Percentiles rank a stretch among this genome's conserved stretches.
Evolutionary conservation across 2,888 invertebrate genomes (phyloP).

Genomic region (Melanophora roralis): DNA sequence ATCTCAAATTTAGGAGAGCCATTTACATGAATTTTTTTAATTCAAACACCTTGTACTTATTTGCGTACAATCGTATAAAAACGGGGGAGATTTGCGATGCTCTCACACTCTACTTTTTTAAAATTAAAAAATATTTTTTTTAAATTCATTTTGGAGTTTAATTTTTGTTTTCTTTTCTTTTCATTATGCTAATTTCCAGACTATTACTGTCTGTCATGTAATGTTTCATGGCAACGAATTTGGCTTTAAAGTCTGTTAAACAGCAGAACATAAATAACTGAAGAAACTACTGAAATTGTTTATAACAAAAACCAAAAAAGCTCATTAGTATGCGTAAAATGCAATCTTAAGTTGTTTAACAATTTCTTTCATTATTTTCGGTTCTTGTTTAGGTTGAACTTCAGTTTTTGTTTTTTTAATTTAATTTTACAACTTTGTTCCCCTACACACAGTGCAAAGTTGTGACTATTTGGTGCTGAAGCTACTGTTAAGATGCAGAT

Average conservation of each 20-base stretch:
- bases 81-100: no score
- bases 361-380: constrained; percentile 43
- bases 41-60: no score
- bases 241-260: constrained; percentile 32
- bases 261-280: constrained; percentile 4
- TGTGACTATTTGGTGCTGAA: constrained; percentile 24
- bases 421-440: neutral
- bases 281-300: constrained; percentile 23
- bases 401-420: neutral
- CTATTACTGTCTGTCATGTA: constrained; percentile 54
- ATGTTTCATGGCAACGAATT: constrained; percentile 48
- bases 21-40: no score
- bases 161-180: no score
- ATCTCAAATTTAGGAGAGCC: no score
- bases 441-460: neutral
- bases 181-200: constrained; percentile 14
- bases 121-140: no score
- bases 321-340: constrained; percentile 62
- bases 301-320: neutral
- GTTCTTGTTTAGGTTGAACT: neutral
- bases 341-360: constrained; percentile 60
- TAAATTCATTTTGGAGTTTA: neutral
- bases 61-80: no score
- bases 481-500: constrained; percentile 53
- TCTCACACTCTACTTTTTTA: no score